Base-by-base conservation (phyloP, 2,888 invertebrate genomes). In the Zonitis immaculata region DNA sequence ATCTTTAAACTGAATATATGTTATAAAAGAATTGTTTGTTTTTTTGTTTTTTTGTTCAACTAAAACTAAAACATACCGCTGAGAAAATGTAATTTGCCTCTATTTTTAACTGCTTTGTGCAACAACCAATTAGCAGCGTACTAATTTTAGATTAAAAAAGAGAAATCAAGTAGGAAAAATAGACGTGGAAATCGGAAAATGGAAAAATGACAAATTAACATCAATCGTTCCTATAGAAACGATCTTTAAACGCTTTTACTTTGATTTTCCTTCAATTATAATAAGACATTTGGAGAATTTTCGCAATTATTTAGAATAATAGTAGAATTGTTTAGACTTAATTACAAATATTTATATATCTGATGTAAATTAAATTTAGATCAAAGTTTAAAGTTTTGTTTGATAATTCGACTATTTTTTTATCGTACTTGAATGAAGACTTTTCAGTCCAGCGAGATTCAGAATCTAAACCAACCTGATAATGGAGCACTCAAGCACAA, bases 391-490 rank as follows among this genome's bases (percentile, higher is more conserved):
- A 22, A 22, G 3, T 22, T 22, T 5, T 22, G 22, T 22, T 22
- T 5, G 5, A 22, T 22, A 4, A 4, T 5, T 4, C 22, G 22
- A 22, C 3, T n/a, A n/a, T n/a, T n/a, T 4, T 22, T 22, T 22
- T 22, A 22, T 22, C 22, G 22, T 3, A 22, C n/a, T n/a, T n/a
- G 5, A 22, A 22, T 22, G 3, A 3, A 22, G 3, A 22, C 3
- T 22, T 22, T 22, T 22, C 22, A 22, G 5, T 4, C 3, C 22
- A 5, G n/a, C n/a, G 22, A 22, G 5, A 22, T 22, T 22, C 22
- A 5, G 5, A 22, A 22, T 22, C 3, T 3, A 44, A 49, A 64
- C 66, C 47, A 54, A 66, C 67, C 67, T 66, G 66, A 59, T 61
- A 63, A 57, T 9, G 54, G 51, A 12, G 65, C 65, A 51, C 56